Evolutionary conservation across 1,140 invertebrate species (phyloP).

Genomic region (Bombus balteatus): DNA sequence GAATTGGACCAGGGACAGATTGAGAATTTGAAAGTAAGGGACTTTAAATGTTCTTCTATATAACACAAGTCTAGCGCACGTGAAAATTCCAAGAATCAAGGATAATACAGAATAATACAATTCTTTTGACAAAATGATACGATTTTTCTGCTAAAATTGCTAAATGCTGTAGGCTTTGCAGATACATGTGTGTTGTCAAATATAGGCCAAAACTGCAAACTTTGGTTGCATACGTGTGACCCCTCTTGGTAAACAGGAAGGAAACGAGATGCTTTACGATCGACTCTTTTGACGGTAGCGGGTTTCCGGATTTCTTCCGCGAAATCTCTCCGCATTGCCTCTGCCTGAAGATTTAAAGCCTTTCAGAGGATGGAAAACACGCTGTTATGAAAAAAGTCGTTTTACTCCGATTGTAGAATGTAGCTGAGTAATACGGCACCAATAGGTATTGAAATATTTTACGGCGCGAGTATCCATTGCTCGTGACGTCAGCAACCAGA

Average conservation of each 20-base stretch:
- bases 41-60: not conserved
- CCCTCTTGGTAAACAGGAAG: not conserved
- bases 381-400: slow-evolving; percentile 41
- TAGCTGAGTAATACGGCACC: slow-evolving; percentile 1
- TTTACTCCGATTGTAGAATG: slow-evolving; percentile 15
- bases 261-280: slow-evolving; percentile 50
- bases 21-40: not conserved
- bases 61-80: not conserved
- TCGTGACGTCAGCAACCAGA: not conserved
- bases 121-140: too few relatives aligned
- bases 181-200: not conserved
- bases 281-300: slow-evolving; percentile 16
- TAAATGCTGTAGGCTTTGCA: not conserved
- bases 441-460: slow-evolving; percentile 39
- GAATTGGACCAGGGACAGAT: not conserved
- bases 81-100: not conserved
- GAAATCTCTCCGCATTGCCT: slow-evolving; percentile 1
- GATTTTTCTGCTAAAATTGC: not conserved
- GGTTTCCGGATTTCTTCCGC: slow-evolving; percentile 38
- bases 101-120: not conserved
- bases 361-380: slow-evolving; percentile 23
- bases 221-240: not conserved
- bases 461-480: not conserved
- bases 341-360: slow-evolving; percentile 21
- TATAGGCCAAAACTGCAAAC: not conserved